These are phyloP conservation scores for Pseudomyrmex dendroicus DNA, from an alignment of 1,140 invertebrate species.

Conservation along the genomic window DNA sequence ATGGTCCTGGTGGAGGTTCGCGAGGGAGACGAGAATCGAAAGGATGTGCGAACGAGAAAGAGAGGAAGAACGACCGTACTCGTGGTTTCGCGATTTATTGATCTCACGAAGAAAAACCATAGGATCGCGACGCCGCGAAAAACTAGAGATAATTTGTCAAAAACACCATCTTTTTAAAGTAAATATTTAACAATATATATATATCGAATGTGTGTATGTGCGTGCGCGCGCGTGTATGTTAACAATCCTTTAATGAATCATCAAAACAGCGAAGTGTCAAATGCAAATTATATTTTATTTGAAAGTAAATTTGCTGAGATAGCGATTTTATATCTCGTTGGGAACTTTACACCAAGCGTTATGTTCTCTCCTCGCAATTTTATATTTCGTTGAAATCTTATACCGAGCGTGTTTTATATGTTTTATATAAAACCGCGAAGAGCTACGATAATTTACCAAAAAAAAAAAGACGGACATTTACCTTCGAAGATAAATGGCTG, in stretches of 20 bases:
- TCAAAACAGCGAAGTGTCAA: background rate
- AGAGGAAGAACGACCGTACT: slow-evolving; percentile 54
- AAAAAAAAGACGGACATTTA: slow-evolving; percentile 51
- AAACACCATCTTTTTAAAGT: background rate
- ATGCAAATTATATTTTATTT: slow-evolving; percentile 16
- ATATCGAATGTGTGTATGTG: background rate
- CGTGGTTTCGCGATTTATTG: slow-evolving; percentile 71
- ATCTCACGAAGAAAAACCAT: slow-evolving; percentile 66
- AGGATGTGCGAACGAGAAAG: background rate
- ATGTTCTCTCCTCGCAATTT: slow-evolving; percentile 13
- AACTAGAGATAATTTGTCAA: slow-evolving; percentile 10
- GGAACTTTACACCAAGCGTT: slow-evolving; percentile 32
- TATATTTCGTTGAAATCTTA: slow-evolving; percentile 32
- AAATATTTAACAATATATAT: no score
- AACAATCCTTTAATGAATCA: background rate
- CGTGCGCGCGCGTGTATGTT: background rate
- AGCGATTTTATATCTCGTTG: slow-evolving; percentile 1
- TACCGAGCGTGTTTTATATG: slow-evolving; percentile 19
- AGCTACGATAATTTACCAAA: slow-evolving; percentile 49
- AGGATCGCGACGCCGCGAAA: slow-evolving; percentile 12
- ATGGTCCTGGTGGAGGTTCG: slow-evolving; percentile 36
- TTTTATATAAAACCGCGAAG: slow-evolving; percentile 29
- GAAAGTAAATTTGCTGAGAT: background rate
- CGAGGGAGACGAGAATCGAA: background rate
- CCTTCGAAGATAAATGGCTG: slow-evolving; percentile 54